Conservation (phyloP, 2,113 vertebrate species). For the Cebus imitator region DNA sequence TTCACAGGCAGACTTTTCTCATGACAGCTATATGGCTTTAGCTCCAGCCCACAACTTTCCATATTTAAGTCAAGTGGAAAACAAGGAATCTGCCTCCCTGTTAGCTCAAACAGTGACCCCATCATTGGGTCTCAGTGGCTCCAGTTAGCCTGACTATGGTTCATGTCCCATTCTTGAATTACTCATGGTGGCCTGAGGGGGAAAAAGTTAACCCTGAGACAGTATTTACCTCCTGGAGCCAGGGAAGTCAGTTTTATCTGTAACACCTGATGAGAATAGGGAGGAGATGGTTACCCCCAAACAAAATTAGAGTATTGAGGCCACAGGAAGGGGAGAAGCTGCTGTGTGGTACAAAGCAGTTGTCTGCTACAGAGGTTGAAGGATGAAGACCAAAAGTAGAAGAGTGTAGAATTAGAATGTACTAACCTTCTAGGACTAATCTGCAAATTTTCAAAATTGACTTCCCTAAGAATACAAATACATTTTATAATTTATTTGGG, state of each 20-base stretch:
- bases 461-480: not conserved
- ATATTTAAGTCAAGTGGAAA: not conserved
- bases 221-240: not conserved
- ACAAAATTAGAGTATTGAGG: not conserved
- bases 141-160: not conserved
- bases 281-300: not conserved
- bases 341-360: not conserved
- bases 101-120: not conserved
- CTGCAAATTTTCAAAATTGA: not conserved
- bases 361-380: not conserved
- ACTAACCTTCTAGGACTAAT: not conserved
- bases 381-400: not conserved
- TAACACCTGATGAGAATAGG: not conserved
- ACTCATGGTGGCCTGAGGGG: not conserved
- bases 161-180: not conserved
- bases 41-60: not conserved
- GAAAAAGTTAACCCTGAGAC: not conserved
- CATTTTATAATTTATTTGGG: not conserved
- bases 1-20: not conserved
- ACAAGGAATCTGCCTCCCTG: not conserved
- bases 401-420: not conserved
- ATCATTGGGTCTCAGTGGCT: not conserved
- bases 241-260: not conserved
- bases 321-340: not conserved
- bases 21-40: not conserved